Evolutionary conservation across 2,113 vertebrate species (phyloP).

Genomic region (Sceloporus undulatus): DNA sequence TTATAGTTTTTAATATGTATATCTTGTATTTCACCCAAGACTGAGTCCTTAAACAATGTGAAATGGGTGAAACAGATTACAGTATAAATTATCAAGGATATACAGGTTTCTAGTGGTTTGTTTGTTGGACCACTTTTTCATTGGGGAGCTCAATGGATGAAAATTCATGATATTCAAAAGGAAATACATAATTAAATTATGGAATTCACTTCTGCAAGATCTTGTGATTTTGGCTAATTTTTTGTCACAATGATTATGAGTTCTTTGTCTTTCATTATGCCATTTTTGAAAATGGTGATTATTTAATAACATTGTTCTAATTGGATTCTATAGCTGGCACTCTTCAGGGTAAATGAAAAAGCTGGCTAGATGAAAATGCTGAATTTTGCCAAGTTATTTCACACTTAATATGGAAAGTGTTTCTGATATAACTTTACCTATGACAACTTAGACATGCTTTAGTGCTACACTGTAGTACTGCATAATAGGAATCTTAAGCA

Average conservation of each 20-base stretch:
- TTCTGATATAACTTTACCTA: constrained; percentile 28
- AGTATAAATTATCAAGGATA: too few species aligned
- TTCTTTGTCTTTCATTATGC: constrained; percentile 45
- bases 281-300: constrained; percentile 35
- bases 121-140: too few species aligned
- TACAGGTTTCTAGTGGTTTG: too few species aligned
- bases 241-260: constrained; percentile 33
- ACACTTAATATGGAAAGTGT: constrained; percentile 24
- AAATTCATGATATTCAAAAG: neutral
- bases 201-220: neutral
- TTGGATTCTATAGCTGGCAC: constrained; percentile 24
- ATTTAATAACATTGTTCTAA: constrained; percentile 44
- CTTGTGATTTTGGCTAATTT: neutral
- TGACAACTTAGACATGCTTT: constrained; percentile 35
- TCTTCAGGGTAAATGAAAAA: neutral
- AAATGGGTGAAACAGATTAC: too few species aligned
- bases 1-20: too few species aligned
- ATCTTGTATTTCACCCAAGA: too few species aligned
- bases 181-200: neutral
- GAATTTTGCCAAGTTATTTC: constrained; percentile 41
- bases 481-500: constrained; percentile 39
- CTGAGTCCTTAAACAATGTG: too few species aligned
- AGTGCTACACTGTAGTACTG: constrained; percentile 10
- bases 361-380: neutral
- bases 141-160: too few species aligned